Evolutionary conservation across 2,797 vertebrate genomes (phyloP).

Genomic region (Chaetophractus vellerosus): DNA sequence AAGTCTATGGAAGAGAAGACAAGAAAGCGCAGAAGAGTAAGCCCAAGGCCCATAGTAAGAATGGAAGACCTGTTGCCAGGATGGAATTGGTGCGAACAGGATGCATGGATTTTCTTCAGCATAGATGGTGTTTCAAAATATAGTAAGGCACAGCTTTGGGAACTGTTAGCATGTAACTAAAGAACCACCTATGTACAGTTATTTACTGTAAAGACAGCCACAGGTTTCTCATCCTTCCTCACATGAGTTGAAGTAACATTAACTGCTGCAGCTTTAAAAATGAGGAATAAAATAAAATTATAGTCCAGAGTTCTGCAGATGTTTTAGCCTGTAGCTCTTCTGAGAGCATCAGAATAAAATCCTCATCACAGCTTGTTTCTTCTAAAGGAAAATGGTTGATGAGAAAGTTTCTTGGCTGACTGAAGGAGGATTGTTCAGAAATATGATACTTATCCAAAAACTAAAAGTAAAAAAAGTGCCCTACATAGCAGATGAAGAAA

Average conservation of each 20-base stretch:
- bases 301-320: not conserved
- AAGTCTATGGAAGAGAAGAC: not conserved
- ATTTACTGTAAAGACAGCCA: not conserved
- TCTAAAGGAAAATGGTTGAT: slow-evolving; percentile 12
- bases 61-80: not conserved
- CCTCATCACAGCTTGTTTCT: not conserved
- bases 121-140: not conserved
- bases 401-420: slow-evolving; percentile 12
- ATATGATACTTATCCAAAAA: not conserved
- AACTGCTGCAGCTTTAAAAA: not conserved
- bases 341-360: not conserved
- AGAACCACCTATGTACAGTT: not conserved
- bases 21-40: not conserved
- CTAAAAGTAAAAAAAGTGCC: not conserved
- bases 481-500: not conserved
- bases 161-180: not conserved
- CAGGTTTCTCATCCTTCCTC: not conserved
- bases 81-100: not conserved
- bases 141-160: not conserved
- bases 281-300: not conserved
- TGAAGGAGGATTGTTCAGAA: slow-evolving; percentile 58
- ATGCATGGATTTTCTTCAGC: not conserved
- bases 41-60: not conserved
- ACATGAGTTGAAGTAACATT: not conserved
- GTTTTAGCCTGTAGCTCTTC: not conserved